Evolutionary conservation across 2,888 invertebrate genomes (phyloP).

Genomic region (Ceratothoa steindachneri): DNA sequence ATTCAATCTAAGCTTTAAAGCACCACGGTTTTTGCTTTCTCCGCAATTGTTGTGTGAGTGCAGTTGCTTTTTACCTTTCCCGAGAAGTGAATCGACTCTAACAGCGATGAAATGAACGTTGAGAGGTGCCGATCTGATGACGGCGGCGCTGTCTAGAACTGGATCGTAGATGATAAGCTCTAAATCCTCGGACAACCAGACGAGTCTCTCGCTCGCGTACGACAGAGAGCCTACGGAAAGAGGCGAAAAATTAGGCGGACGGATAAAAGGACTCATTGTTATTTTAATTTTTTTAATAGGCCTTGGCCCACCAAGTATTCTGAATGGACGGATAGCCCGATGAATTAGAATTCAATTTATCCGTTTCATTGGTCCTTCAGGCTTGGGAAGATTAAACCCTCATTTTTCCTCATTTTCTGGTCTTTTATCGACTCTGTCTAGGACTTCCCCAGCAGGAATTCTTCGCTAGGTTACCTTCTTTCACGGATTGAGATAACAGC

Average conservation of each 20-base stretch:
- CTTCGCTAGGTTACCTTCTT: too few relatives aligned
- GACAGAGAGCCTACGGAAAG: slow-evolving; percentile 62
- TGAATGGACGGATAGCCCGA: not conserved
- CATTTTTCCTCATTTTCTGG: too few relatives aligned
- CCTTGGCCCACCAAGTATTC: not conserved
- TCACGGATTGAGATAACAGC: too few relatives aligned
- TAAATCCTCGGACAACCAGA: slow-evolving; percentile 74
- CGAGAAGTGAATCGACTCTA: slow-evolving; percentile 64
- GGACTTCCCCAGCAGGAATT: too few relatives aligned
- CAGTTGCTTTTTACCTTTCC: slow-evolving; percentile 59
- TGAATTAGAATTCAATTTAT: too few relatives aligned
- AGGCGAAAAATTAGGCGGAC: not conserved
- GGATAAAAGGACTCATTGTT: not conserved
- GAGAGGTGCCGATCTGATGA: slow-evolving; percentile 57
- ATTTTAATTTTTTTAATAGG: not conserved
- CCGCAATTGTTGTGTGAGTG: too few relatives aligned
- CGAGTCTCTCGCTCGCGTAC: slow-evolving; percentile 73
- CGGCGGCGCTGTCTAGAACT: slow-evolving; percentile 68
- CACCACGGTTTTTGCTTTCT: too few relatives aligned
- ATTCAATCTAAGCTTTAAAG: too few relatives aligned
- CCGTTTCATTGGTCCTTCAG: too few relatives aligned
- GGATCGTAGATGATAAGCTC: slow-evolving; percentile 73
- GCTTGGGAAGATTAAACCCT: too few relatives aligned
- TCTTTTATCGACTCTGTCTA: too few relatives aligned
- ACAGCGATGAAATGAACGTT: slow-evolving; percentile 67